phyloP scores from a whole-genome alignment of 92 coral and sea anemone genomes.

The Umimayanthus kanabou region DNA sequence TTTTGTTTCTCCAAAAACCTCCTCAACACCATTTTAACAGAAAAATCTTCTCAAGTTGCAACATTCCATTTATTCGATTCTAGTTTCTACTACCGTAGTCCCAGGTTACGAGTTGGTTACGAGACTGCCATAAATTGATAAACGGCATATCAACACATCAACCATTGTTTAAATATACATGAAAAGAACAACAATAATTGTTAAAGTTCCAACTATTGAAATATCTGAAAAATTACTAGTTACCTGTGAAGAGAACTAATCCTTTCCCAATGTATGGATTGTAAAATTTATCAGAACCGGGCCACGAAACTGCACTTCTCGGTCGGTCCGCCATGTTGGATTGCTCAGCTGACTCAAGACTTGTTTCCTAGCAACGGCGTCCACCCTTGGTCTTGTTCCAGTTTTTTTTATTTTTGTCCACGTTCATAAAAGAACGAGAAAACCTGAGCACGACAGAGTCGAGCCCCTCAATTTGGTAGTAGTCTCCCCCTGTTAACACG shows the following conservation, averaged over 20 bases:
- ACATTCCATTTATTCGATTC: too few species aligned
- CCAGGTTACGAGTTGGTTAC: not conserved
- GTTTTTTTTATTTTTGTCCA: not conserved
- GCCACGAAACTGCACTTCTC: slow-evolving; percentile 63
- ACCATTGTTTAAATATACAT: not conserved
- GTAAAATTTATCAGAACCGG: slow-evolving; percentile 91
- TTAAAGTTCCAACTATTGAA: not conserved
- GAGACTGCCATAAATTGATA: too few species aligned
- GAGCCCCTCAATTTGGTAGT: slow-evolving; percentile 64
- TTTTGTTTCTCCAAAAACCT: not conserved
- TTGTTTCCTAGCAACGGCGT: too few species aligned
- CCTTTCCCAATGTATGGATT: slow-evolving; percentile 95
- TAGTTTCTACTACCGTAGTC: not conserved
- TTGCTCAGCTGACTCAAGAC: slow-evolving; percentile 47
- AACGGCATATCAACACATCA: too few species aligned
- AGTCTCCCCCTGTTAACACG: slow-evolving; percentile 61
- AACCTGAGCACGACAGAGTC: slow-evolving; percentile 21
- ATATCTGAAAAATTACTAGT: slow-evolving; percentile 14
- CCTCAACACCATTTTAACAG: not conserved
- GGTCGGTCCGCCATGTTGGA: slow-evolving; percentile 75
- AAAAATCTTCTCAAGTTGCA: not conserved
- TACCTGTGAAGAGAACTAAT: slow-evolving; percentile 89
- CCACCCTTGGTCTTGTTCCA: not conserved
- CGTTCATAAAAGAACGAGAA: slow-evolving; percentile 25
- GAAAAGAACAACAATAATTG: not conserved